Evolutionary conservation across 1,140 invertebrate species (phyloP).

Genomic region (Drosophila sp.): DNA sequence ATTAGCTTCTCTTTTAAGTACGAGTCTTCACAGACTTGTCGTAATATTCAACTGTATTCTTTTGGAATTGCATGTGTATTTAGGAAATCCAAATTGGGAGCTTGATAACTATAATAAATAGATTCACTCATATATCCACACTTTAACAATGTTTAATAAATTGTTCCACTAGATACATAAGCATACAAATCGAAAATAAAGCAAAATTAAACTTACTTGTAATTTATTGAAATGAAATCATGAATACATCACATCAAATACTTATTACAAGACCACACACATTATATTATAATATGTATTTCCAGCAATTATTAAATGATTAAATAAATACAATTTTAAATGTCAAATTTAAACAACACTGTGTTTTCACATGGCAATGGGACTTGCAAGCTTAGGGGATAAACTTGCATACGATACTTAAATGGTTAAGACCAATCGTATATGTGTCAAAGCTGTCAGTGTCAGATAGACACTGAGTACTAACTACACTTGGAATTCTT

Average conservation of each 20-base stretch:
- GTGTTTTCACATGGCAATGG: constrained; percentile 1
- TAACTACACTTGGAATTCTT: too few relatives aligned
- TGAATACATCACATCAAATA: constrained; percentile 40
- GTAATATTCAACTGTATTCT: not conserved
- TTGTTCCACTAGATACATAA: constrained; percentile 78
- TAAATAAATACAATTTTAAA: constrained; percentile 84
- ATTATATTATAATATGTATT: constrained; percentile 73
- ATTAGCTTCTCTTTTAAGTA: constrained; percentile 5
- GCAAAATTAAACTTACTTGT: constrained; percentile 74
- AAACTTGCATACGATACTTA: not conserved
- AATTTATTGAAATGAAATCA: constrained; percentile 74
- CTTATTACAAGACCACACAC: constrained; percentile 11
- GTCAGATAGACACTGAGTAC: not conserved
- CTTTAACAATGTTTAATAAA: constrained; percentile 64
- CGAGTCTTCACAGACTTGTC: too few relatives aligned
- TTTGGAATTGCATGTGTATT: constrained; percentile 12
- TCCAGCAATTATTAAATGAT: constrained; percentile 82
- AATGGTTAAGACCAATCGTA: not conserved
- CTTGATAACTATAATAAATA: constrained; percentile 23
- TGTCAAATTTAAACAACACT: constrained; percentile 65
- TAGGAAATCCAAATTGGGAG: constrained; percentile 4
- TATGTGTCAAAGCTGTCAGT: not conserved
- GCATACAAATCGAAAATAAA: constrained; percentile 58
- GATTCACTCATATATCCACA: constrained; percentile 35
- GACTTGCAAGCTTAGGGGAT: not conserved